Base-by-base conservation (phyloP, 1,140 invertebrate species). In the Dendrolimus punctatus region DNA sequence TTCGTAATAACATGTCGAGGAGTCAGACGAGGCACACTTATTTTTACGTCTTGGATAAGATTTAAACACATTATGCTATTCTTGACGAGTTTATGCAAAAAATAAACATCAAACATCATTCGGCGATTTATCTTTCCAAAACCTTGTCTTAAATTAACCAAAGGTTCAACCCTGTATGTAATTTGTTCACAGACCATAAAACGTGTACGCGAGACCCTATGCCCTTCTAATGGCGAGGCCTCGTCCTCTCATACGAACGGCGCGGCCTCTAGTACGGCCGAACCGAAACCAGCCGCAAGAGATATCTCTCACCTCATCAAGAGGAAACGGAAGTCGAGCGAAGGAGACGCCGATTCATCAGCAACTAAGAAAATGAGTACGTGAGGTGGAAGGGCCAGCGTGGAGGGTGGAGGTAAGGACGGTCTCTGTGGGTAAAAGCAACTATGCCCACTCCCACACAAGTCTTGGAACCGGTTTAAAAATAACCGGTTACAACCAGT, bases 291-390 rank as follows among this genome's bases (percentile, higher is more conserved):
- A 5, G 73, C 69, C 0, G 71, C 86, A 0, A 91, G 89, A 9
- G 89, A 94, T 66, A 94, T 94, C 53, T 92, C 91, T 1, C 93
- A 95, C 73, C 85, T 94, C 37, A 91, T 95, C 36, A 91, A 92
- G 56, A 90, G 93, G 63, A 93, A 94, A 71, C 88, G 92, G 43
- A 93, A 93, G 81, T 73, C 87, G 8, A 89, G 90, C 7, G 90
- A 92, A 10, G 71, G 80, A 5, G 85, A 87, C 5, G 78, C 71
- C 2, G 71, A 72, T 36, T 66, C 67, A 6, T 80, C 87, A 5
- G 85, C 88, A 0, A 65, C 87, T 4, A 92, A 92, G 58, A 90
- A 68, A 46, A 41, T 68, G 5, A 80, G 76, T 38, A 70, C 81
- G 65, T 82, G 75, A 80, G 76, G 37, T 8, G 6, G 36, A 9